These are phyloP conservation scores for Rotaria socialis DNA, from an alignment of 2,888 invertebrate species.

Conservation along the genomic window DNA sequence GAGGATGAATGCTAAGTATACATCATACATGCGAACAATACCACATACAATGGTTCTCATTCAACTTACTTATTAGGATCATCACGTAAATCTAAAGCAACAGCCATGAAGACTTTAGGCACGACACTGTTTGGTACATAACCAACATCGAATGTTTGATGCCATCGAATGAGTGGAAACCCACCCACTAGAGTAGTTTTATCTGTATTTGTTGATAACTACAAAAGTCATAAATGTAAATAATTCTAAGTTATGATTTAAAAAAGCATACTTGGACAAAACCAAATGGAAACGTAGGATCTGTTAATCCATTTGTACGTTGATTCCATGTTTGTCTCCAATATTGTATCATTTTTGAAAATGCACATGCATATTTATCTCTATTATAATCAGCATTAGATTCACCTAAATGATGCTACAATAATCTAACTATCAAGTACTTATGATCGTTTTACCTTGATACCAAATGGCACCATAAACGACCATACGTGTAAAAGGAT, in stretches of 20 bases:
- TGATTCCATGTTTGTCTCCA: conserved; percentile 52
- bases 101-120: conserved; percentile 54
- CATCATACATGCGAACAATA: background rate
- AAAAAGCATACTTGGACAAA: conserved; percentile 57
- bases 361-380: conserved; percentile 51
- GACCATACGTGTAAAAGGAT: conserved; percentile 53
- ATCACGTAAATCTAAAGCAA: conserved; percentile 54
- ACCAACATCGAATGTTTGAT: conserved; percentile 53
- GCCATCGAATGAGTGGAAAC: conserved; percentile 54
- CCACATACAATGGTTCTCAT: background rate
- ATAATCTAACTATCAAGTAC: too few species aligned
- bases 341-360: conserved; percentile 54
- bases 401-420: too few species aligned
- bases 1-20: background rate
- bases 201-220: background rate
- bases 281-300: conserved; percentile 53
- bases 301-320: conserved; percentile 48
- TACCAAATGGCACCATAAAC: conserved; percentile 56
- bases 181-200: conserved; percentile 46
- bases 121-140: conserved; percentile 52
- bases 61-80: background rate
- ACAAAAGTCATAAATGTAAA: too few species aligned
- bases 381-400: conserved; percentile 49
- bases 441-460: too few species aligned
- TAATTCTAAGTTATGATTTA: too few species aligned